phyloP scores from a whole-genome alignment of 2,113 vertebrate species.

The Pseudonaja textilis region DNA sequence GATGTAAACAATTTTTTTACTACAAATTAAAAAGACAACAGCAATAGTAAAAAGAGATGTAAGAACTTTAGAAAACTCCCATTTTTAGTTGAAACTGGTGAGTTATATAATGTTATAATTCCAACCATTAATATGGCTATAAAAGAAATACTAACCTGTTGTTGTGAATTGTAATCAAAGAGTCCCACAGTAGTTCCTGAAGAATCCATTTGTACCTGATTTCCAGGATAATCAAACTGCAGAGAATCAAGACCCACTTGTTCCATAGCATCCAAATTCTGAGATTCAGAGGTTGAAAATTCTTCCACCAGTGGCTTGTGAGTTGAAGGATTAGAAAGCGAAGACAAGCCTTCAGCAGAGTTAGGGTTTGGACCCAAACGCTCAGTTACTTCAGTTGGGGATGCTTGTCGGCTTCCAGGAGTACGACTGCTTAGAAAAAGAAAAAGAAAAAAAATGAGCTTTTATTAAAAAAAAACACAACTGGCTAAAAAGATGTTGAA shows the following conservation, averaged over 20 bases:
- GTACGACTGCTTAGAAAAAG: slow-evolving; percentile 77
- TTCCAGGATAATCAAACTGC: slow-evolving; percentile 95
- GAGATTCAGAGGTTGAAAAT: slow-evolving; percentile 90
- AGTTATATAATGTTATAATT: neutral
- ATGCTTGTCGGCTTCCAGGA: slow-evolving; percentile 93
- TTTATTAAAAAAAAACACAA: slow-evolving; percentile 6
- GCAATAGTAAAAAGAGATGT: neutral
- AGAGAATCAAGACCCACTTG: slow-evolving; percentile 92
- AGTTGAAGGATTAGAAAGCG: slow-evolving; percentile 81
- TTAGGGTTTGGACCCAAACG: slow-evolving; percentile 85
- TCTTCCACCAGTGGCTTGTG: slow-evolving; percentile 88
- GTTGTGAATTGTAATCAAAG: slow-evolving; percentile 97
- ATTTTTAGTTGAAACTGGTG: neutral
- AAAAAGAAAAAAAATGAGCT: slow-evolving; percentile 25
- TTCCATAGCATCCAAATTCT: slow-evolving; percentile 94
- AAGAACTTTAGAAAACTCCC: neutral
- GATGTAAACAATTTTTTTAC: neutral
- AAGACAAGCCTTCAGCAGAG: slow-evolving; percentile 85
- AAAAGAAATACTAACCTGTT: slow-evolving; percentile 82
- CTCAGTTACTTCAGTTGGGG: slow-evolving; percentile 94
- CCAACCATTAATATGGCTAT: slow-evolving; percentile 1
- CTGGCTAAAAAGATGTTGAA: neutral
- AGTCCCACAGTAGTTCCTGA: slow-evolving; percentile 90
- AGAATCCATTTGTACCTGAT: slow-evolving; percentile 96
- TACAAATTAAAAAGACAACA: neutral